These are phyloP conservation scores for Diplodus sargus DNA, from an alignment of 2,797 vertebrate genomes.

Conservation along the genomic window DNA sequence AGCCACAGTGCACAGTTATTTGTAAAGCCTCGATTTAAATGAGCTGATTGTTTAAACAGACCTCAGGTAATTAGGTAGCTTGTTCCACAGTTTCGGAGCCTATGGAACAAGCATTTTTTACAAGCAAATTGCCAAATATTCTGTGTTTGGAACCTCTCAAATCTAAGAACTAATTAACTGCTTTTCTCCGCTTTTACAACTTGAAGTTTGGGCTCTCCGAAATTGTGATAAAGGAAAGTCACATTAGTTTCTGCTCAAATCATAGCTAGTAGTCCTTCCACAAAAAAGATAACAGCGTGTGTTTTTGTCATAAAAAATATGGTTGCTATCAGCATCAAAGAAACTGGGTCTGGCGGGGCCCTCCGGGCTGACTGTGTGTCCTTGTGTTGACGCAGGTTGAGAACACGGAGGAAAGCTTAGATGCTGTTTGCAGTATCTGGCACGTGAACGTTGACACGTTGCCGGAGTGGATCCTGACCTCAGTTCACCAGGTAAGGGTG, in stretches of 20 bases:
- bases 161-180: not conserved
- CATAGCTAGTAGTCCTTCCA: too few relatives aligned
- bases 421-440: slow-evolving; percentile 78
- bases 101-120: not conserved
- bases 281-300: slow-evolving; percentile 7
- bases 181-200: not conserved
- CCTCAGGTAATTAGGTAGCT: too few relatives aligned
- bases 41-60: too few relatives aligned
- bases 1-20: too few relatives aligned
- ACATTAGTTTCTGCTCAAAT: not conserved
- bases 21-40: too few relatives aligned
- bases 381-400: slow-evolving; percentile 48
- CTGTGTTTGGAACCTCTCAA: not conserved
- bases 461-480: slow-evolving; percentile 81
- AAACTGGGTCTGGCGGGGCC: not conserved
- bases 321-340: not conserved
- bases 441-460: slow-evolving; percentile 77
- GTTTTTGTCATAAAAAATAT: slow-evolving; percentile 6
- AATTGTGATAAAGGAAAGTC: not conserved
- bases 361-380: slow-evolving; percentile 11
- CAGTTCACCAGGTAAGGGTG: slow-evolving; percentile 75
- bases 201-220: not conserved
- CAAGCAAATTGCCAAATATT: not conserved
- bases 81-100: too few relatives aligned
- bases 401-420: slow-evolving; percentile 53